These are phyloP conservation scores for Corythaeola cristata DNA, from an alignment of 2,113 vertebrate genomes.

Conservation along the genomic window DNA sequence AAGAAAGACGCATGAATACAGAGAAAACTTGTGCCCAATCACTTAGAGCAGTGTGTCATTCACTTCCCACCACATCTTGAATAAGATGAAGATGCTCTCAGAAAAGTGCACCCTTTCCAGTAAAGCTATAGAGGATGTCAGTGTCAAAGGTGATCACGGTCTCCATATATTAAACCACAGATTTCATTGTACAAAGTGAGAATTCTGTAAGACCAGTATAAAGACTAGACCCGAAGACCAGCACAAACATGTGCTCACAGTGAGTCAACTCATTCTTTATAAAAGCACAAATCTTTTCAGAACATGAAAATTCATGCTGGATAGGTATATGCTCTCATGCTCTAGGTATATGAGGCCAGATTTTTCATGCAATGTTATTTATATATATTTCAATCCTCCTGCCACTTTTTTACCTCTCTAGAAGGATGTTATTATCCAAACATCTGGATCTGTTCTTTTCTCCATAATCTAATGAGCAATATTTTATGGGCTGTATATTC, in stretches of 20 bases:
- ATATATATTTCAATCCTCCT: neutral
- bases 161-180: neutral
- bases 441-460: conserved; percentile 39
- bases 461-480: conserved; percentile 35
- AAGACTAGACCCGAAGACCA: neutral
- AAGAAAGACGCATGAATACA: neutral
- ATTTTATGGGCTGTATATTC: conserved; percentile 12
- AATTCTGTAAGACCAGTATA: neutral
- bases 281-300: neutral
- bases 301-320: neutral
- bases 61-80: neutral
- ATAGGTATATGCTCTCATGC: too few relatives aligned
- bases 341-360: neutral
- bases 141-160: neutral
- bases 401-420: neutral
- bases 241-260: neutral
- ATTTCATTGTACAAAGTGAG: neutral
- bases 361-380: neutral
- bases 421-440: conserved; percentile 29
- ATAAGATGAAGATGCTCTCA: neutral
- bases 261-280: neutral
- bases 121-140: neutral
- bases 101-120: neutral
- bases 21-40: neutral
- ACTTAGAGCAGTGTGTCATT: neutral